A percentile compares a stretch with the other conserved stretches of the same genome.
phyloP scores from a whole-genome alignment of 2,797 vertebrate species.

The Tolypeutes matacus region DNA sequence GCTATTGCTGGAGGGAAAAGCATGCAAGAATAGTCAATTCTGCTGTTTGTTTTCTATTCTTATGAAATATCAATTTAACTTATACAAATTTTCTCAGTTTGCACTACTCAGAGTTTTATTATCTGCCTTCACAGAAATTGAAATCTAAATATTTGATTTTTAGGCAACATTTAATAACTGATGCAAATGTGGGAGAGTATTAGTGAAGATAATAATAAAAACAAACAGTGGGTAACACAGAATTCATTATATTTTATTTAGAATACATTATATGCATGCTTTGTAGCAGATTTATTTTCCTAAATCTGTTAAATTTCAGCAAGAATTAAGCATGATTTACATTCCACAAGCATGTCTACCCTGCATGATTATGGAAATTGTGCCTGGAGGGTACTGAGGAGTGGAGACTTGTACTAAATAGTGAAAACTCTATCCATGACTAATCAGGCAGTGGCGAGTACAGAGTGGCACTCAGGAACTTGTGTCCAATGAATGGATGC shows the following conservation, averaged over 20 bases:
- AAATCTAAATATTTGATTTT: constrained; percentile 36
- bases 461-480: background rate
- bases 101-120: background rate
- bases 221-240: background rate
- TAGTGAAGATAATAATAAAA: constrained; percentile 36
- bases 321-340: constrained; percentile 37
- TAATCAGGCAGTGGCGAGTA: no score
- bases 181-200: background rate
- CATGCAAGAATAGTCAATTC: background rate
- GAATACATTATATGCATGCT: background rate
- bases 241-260: constrained; percentile 26
- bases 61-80: background rate
- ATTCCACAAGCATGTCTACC: background rate
- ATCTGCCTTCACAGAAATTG: background rate
- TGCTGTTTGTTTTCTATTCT: constrained; percentile 14
- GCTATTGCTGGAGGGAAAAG: background rate
- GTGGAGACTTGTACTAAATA: background rate
- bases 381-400: background rate
- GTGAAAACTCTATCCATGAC: background rate
- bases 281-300: constrained; percentile 10
- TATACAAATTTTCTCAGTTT: background rate
- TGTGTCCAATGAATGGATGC: background rate
- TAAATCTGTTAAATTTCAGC: constrained; percentile 2
- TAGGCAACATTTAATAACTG: constrained; percentile 1
- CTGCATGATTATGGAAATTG: background rate